Evolutionary conservation across 2,888 invertebrate genomes (phyloP), one percentile per base, ranked within the genome.

Genomic region (Caenorhabditis doughertyi): DNA sequence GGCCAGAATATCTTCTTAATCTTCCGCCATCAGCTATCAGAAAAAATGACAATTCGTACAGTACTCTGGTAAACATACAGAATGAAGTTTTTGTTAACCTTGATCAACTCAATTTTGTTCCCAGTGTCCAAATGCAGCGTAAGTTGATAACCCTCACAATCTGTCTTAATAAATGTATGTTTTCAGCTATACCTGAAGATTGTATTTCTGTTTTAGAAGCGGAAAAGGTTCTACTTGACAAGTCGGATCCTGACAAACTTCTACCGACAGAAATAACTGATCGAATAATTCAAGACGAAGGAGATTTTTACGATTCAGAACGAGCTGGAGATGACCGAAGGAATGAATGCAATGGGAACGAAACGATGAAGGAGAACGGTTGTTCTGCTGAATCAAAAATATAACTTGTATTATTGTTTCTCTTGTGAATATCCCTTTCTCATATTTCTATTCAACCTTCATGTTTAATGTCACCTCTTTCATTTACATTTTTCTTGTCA

Each of bases 201-300:
- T 8, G n/a, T n/a, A 18, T 21, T 0, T 13, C 44, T 2, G 49
- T 21, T 16, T 18, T 47, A 18, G 47, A 27, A 7, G 32, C 0
- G 9, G 21, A 29, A 21, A 1, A 9, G 5, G 11, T 32, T 9
- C 0, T 42, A 3, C 5, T 3, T 13, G 62, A 62, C 25, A n/a
- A 23, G 27, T 27, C 27, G 16, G 7, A 53, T 67, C 32, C 35
- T 27, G 32, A 67, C 11, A 25, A 25, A 0, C 35, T 29, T n/a
- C n/a, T 32, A 7, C 65, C 92, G 90, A 93, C 93, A 55, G 92
- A 93, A 32, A 93, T 94, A 2, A 93, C 93, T 92, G 98, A 98
- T 92, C 97, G 97, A 92, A 94, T 97, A 85, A 96, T 98, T 90
- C 95, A 96, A 1, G 96, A 96, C 84, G 97, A 97, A 89, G 97